A percentile compares a stretch with the other conserved stretches of the same genome.
These are phyloP conservation scores for Choreutis nemorana DNA, from an alignment of 2,888 invertebrate species.

Conservation along the genomic window DNA sequence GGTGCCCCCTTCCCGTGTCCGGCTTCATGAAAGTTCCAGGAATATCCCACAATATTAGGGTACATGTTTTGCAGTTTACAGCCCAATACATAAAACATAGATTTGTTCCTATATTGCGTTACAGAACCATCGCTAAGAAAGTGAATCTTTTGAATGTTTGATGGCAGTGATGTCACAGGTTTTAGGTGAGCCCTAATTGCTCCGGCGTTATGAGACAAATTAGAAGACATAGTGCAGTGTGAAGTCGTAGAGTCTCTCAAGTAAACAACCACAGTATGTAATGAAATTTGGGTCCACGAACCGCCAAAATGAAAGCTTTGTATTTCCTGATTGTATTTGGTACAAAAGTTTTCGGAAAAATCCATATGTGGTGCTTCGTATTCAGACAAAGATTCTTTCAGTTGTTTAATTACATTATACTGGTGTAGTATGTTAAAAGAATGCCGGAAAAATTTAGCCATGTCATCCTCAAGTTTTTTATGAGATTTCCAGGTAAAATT, in stretches of 20 bases:
- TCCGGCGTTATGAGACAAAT: slow-evolving; percentile 17
- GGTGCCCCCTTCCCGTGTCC: slow-evolving; percentile 26
- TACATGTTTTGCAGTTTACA: slow-evolving; percentile 15
- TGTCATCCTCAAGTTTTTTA: slow-evolving; percentile 9
- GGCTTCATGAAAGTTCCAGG: slow-evolving; percentile 20
- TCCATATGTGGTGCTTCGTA: slow-evolving; percentile 17
- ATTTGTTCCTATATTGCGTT: slow-evolving; percentile 24
- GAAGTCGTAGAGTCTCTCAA: slow-evolving; percentile 11
- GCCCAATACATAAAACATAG: slow-evolving; percentile 20
- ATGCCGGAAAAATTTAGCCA: slow-evolving; percentile 7
- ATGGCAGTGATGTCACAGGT: slow-evolving; percentile 14
- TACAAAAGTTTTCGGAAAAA: slow-evolving; percentile 28
- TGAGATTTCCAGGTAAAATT: slow-evolving; percentile 5
- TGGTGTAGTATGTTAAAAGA: slow-evolving; percentile 11
- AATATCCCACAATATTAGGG: slow-evolving; percentile 14
- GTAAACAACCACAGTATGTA: slow-evolving; percentile 30
- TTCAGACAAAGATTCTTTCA: slow-evolving; percentile 12
- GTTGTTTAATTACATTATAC: slow-evolving; percentile 11
- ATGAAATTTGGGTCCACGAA: slow-evolving; percentile 18
- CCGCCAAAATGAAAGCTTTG: slow-evolving; percentile 28
- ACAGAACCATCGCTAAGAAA: slow-evolving; percentile 26
- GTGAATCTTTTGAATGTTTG: slow-evolving; percentile 17
- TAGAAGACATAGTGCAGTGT: slow-evolving; percentile 19
- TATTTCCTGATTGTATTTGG: slow-evolving; percentile 24
- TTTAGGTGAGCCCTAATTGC: slow-evolving; percentile 21